These are phyloP conservation scores for Leptatherina wallacei DNA, from an alignment of 2,797 vertebrate genomes.

Conservation along the genomic window DNA sequence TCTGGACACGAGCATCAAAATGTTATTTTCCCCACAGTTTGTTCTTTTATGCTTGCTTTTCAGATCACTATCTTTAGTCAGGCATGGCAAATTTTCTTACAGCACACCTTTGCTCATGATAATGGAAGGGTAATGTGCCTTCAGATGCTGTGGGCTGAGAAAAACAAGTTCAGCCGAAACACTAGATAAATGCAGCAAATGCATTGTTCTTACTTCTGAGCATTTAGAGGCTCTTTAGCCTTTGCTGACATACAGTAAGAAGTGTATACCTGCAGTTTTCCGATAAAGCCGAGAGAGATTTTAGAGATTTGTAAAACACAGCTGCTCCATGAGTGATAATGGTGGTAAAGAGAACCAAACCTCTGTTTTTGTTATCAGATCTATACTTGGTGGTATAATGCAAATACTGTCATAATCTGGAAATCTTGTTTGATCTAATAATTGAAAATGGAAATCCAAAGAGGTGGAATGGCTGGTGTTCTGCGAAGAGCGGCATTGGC, in stretches of 20 bases:
- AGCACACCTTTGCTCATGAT: constrained; percentile 38
- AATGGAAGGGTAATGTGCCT: constrained; percentile 49
- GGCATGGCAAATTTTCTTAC: constrained; percentile 32
- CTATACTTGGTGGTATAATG: constrained; percentile 56
- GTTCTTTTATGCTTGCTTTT: constrained; percentile 13
- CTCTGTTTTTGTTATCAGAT: constrained; percentile 40
- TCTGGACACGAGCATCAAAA: background rate
- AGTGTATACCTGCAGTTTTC: constrained; percentile 67
- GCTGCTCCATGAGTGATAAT: constrained; percentile 42
- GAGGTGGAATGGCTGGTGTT: constrained; percentile 11
- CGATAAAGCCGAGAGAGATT: constrained; percentile 67
- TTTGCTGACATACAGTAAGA: constrained; percentile 50
- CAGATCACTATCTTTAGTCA: constrained; percentile 26
- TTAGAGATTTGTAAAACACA: constrained; percentile 58
- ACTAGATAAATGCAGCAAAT: constrained; percentile 58
- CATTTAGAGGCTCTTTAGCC: constrained; percentile 46
- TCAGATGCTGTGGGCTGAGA: constrained; percentile 29
- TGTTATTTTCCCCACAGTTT: background rate
- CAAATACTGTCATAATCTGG: constrained; percentile 60
- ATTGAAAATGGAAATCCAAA: constrained; percentile 75
- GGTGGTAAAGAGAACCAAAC: constrained; percentile 35
- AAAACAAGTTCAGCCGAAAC: constrained; percentile 34
- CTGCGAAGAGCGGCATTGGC: constrained; percentile 48
- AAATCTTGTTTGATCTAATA: constrained; percentile 70
- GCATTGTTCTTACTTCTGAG: constrained; percentile 51